A percentile compares a stretch with the other conserved stretches of the same genome.
These are phyloP conservation scores for Aphaenogaster rudis DNA, from an alignment of 1,140 invertebrate genomes.

Conservation along the genomic window DNA sequence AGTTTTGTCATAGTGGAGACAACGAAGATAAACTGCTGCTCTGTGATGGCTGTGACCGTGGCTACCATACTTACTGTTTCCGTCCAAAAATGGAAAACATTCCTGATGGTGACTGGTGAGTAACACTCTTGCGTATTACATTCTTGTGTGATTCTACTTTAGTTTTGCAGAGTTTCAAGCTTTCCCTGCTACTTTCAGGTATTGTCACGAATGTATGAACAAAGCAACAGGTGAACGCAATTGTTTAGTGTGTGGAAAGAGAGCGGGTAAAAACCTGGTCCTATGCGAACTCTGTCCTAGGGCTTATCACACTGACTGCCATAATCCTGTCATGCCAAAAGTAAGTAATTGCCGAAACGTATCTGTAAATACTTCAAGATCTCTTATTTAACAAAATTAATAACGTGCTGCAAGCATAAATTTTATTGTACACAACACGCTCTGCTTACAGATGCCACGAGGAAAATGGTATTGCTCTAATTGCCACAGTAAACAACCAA, in stretches of 20 bases:
- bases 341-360: constrained; percentile 83
- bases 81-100: constrained; percentile 98
- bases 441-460: constrained; percentile 89
- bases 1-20: constrained; percentile 98
- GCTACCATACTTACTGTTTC: constrained; percentile 99
- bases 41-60: constrained; percentile 99
- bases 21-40: constrained; percentile 98
- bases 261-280: constrained; percentile 92
- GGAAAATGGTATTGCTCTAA: constrained; percentile 95
- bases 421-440: not conserved
- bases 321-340: constrained; percentile 95
- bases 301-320: constrained; percentile 97
- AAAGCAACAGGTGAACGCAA: constrained; percentile 96
- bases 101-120: constrained; percentile 98
- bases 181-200: constrained; percentile 88
- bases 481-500: constrained; percentile 93
- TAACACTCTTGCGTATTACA: constrained; percentile 34
- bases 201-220: constrained; percentile 98
- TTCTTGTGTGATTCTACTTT: constrained; percentile 23
- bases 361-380: not conserved
- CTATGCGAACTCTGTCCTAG: constrained; percentile 96
- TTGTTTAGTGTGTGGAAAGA: constrained; percentile 96
- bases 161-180: not conserved
- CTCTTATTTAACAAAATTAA: not conserved
- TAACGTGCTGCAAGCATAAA: not conserved